phyloP scores from a whole-genome alignment of 2,113 vertebrate genomes.

The Maccullochella peelii region DNA sequence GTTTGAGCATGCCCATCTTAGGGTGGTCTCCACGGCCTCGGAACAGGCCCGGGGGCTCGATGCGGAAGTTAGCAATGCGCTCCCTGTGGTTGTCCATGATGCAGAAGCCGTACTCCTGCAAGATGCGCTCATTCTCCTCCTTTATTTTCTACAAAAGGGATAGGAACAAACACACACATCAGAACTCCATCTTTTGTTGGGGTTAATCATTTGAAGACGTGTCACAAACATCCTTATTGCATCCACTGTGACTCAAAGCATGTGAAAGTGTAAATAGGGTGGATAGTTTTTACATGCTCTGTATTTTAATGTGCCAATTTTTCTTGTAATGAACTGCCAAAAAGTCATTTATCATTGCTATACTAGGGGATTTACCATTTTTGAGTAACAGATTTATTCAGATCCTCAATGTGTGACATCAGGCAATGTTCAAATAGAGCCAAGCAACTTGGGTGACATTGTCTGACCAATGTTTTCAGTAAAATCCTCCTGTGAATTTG shows the following conservation, averaged over 20 bases:
- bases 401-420: background rate
- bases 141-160: constrained; percentile 90
- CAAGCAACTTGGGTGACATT: background rate
- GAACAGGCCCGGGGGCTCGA: constrained; percentile 97
- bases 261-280: background rate
- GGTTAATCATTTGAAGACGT: background rate
- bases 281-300: background rate
- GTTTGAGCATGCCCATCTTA: constrained; percentile 98
- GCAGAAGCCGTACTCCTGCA: constrained; percentile 96
- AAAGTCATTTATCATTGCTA: background rate
- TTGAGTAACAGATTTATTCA: background rate
- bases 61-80: constrained; percentile 97
- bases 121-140: constrained; percentile 91
- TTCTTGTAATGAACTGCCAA: background rate
- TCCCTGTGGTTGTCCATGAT: constrained; percentile 99
- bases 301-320: background rate
- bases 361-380: background rate
- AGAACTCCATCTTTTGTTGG: background rate
- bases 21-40: constrained; percentile 97
- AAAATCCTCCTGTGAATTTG: too few relatives aligned
- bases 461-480: background rate
- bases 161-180: background rate
- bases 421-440: background rate
- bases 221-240: background rate
- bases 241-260: background rate